phyloP scores from a whole-genome alignment of 2,888 invertebrate species.

The Pollenia angustigena region DNA sequence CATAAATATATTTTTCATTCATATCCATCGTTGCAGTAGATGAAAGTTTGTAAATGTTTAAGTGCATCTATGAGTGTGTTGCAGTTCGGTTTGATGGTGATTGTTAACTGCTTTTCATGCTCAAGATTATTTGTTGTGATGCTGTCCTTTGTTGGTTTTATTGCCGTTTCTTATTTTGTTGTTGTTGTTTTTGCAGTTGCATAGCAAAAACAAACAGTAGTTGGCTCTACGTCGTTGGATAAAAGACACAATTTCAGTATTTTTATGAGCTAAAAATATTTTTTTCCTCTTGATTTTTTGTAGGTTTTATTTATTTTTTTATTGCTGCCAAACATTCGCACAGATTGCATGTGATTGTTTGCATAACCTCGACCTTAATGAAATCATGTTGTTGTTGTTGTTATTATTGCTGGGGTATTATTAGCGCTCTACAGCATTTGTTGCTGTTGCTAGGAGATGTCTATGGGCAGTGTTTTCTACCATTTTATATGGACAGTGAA shows the following conservation, averaged over 20 bases:
- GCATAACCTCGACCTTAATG: slow-evolving; percentile 83
- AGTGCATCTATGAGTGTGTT: slow-evolving; percentile 4
- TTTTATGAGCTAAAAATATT: slow-evolving; percentile 67
- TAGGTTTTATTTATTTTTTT: slow-evolving; percentile 35
- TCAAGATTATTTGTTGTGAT: slow-evolving; percentile 68
- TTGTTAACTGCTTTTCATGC: slow-evolving; percentile 72
- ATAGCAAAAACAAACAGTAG: slow-evolving; percentile 60
- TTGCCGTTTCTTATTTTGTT: slow-evolving; percentile 1
- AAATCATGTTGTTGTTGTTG: slow-evolving; percentile 77
- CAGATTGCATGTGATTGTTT: slow-evolving; percentile 78
- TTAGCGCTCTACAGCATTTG: slow-evolving; percentile 5
- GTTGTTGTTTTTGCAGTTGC: not conserved
- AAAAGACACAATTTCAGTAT: slow-evolving; percentile 65
- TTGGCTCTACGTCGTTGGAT: slow-evolving; percentile 19
- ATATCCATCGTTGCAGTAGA: slow-evolving; percentile 36
- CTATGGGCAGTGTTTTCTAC: slow-evolving; percentile 46
- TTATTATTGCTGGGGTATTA: slow-evolving; percentile 47
- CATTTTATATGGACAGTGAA: slow-evolving; percentile 63
- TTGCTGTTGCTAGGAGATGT: slow-evolving; percentile 41
- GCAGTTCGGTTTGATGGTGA: slow-evolving; percentile 56
- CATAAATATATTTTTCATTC: slow-evolving; percentile 66
- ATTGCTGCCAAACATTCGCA: slow-evolving; percentile 61
- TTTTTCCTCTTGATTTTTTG: slow-evolving; percentile 72
- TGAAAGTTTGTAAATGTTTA: slow-evolving; percentile 5
- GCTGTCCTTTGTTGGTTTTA: slow-evolving; percentile 51